These are phyloP conservation scores for Thamnophis sirtalis DNA, from an alignment of 2,113 vertebrate genomes.

Conservation along the genomic window DNA sequence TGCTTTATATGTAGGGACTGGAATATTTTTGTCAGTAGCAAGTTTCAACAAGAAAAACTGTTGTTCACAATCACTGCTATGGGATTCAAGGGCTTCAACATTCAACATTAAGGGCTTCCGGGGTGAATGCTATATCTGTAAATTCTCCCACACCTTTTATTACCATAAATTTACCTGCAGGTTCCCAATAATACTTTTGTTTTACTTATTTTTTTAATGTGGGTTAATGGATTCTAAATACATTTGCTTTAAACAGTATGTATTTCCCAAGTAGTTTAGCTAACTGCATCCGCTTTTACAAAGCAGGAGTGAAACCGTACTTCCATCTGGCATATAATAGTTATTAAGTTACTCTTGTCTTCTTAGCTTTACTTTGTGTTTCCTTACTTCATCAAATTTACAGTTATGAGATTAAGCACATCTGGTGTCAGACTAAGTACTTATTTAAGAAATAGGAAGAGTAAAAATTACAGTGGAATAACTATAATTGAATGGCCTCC, in stretches of 20 bases:
- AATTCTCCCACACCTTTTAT: background rate
- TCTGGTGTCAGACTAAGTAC: background rate
- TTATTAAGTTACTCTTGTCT: background rate
- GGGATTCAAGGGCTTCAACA: background rate
- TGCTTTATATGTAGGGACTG: background rate
- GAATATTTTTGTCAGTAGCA: background rate
- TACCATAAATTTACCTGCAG: background rate
- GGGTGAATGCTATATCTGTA: background rate
- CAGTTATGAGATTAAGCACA: background rate
- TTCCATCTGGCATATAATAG: background rate
- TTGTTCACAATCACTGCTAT: background rate
- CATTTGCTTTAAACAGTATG: background rate
- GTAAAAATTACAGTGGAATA: background rate
- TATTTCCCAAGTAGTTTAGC: slow-evolving; percentile 7
- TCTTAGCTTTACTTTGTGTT: background rate
- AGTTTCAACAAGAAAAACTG: background rate
- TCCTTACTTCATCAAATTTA: background rate
- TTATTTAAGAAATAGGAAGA: background rate
- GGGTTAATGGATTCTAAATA: background rate
- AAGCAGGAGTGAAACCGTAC: background rate
- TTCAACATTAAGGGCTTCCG: background rate
- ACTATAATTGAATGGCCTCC: background rate
- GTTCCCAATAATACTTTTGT: background rate
- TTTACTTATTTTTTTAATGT: background rate
- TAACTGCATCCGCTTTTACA: background rate